Percentiles rank a stretch among this genome's conserved stretches.
Conservation (phyloP, 2,113 vertebrate genomes). For the Lamprologus speciosus region DNA sequence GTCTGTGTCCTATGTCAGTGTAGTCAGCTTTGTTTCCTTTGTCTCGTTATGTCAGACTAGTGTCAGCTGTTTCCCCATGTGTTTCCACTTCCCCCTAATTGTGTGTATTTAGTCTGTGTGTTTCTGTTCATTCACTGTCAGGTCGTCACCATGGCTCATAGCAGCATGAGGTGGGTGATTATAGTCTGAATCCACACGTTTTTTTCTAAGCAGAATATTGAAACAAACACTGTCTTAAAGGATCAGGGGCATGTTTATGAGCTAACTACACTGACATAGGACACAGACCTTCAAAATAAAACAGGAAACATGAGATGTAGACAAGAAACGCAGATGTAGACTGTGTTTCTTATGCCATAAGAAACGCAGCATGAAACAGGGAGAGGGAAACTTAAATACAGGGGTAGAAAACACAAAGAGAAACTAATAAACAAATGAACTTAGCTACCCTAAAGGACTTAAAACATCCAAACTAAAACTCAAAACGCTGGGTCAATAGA, state of each 20-base stretch:
- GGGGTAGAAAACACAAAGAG: neutral
- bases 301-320: neutral
- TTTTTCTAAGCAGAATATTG: neutral
- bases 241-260: neutral
- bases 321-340: neutral
- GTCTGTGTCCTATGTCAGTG: too few relatives aligned
- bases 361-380: rapidly evolving
- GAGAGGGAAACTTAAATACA: neutral
- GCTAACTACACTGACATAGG: neutral
- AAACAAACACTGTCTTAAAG: neutral
- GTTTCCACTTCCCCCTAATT: neutral
- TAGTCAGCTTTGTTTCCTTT: too few relatives aligned
- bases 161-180: neutral
- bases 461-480: neutral
- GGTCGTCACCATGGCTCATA: neutral
- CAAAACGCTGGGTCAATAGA: neutral
- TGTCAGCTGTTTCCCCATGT: neutral
- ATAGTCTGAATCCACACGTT: rapidly evolving
- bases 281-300: neutral
- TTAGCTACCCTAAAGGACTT: neutral
- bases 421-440: neutral
- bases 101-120: neutral
- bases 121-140: neutral
- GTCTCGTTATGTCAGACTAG: too few relatives aligned
- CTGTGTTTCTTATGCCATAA: neutral